Evolutionary conservation across 53 echinoderm and acorn worm genomes (phyloP), one percentile per base, ranked within the genome.

Genomic region (Holothuria scabra): DNA sequence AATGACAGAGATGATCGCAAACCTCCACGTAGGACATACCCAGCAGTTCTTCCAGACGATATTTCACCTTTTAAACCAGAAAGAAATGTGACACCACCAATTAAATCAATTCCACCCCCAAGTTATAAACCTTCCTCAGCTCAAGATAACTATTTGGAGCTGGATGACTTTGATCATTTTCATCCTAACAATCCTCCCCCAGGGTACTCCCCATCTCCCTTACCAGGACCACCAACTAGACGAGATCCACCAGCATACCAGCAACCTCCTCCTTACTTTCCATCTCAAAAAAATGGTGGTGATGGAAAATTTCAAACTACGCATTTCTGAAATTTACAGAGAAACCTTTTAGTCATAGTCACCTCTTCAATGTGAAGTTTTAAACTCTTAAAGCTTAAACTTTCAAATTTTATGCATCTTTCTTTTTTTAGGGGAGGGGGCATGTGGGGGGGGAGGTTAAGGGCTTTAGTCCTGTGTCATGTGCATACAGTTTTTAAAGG

Each of bases 41-140:
- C 93, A 35, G 85, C 86, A 0, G 60, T 93, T 24, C 72, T 93
- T 69, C 89, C 87, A 7, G 74, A 86, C 44, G 93, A 90, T 28
- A 72, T 90, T n/a, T 83, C 84, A 18, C 87, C 87, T n/a, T 84
- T 90, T 28, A 67, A 46, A 46, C 20, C 46, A 1, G 12, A 19
- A 59, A 29, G 74, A 21, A 76, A 32, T 22, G 84, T 66, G 76
- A 64, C 34, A 23, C 16, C 83, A 44, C 48, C 49, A 44, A 46
- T 63, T 18, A 56, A 64, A 23, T 55, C 57, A 2, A 76, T 30
- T 13, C 60, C 24, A 41, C 48, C 48, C 25, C 72, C 72, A 72
- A 48, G 21, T 72, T 22, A 41, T 44, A 44, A 10, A 21, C 25
- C 34, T 72, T 24, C 12, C 23, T 35, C 32, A 72, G 13, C 72